These are phyloP conservation scores for Drosophila asahinai DNA, from an alignment of 1,140 invertebrate genomes.

Conservation along the genomic window DNA sequence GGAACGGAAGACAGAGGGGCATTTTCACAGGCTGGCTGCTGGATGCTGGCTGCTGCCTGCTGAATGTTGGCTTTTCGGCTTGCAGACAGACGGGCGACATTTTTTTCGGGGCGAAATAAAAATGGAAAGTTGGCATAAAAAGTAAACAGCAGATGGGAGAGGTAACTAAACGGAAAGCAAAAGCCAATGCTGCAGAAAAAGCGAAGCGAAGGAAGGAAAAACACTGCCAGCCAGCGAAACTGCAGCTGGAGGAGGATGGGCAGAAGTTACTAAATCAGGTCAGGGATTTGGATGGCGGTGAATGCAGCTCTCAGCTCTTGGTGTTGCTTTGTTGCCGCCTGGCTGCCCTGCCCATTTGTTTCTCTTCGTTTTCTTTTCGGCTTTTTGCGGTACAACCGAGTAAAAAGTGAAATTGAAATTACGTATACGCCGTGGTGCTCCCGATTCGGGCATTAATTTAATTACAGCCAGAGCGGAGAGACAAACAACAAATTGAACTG, in stretches of 20 bases:
- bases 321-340: slow-evolving; percentile 35
- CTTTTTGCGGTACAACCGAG: slow-evolving; percentile 14
- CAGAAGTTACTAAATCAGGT: slow-evolving; percentile 72
- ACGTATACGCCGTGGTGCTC: slow-evolving; percentile 62
- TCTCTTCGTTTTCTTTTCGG: slow-evolving; percentile 5
- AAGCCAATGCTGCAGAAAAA: slow-evolving; percentile 61
- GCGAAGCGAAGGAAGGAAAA: slow-evolving; percentile 12
- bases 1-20: slow-evolving; percentile 33
- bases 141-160: slow-evolving; percentile 61
- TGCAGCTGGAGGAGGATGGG: slow-evolving; percentile 34
- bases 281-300: slow-evolving; percentile 71
- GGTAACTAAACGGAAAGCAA: slow-evolving; percentile 77
- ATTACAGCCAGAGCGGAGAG: slow-evolving; percentile 51
- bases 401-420: slow-evolving; percentile 71
- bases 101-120: slow-evolving; percentile 64
- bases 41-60: slow-evolving; percentile 2
- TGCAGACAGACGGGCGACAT: slow-evolving; percentile 66
- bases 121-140: slow-evolving; percentile 80
- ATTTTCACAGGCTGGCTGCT: slow-evolving; percentile 15
- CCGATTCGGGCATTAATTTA: slow-evolving; percentile 75
- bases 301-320: slow-evolving; percentile 32
- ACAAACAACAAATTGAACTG: slow-evolving; percentile 66
- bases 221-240: slow-evolving; percentile 22
- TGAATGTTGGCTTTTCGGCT: slow-evolving; percentile 53
- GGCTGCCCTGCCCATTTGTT: slow-evolving; percentile 17